Conservation (phyloP, 1,140 invertebrate species). For the Zaprionus inermis region DNA sequence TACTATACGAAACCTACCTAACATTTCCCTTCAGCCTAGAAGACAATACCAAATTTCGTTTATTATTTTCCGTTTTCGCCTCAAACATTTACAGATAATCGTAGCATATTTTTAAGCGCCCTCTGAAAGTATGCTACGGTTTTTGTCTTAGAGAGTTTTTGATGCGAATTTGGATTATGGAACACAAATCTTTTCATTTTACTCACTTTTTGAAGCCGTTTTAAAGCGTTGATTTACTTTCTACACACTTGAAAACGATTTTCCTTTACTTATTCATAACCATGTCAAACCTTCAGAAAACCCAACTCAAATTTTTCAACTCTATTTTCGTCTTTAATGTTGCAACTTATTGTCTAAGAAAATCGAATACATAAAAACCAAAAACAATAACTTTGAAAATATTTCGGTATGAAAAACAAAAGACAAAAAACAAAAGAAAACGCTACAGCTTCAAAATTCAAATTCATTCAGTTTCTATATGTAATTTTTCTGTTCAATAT, state of each 20-base stretch:
- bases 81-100: not conserved
- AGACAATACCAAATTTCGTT: conserved; percentile 4
- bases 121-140: not conserved
- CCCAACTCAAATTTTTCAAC: conserved; percentile 62
- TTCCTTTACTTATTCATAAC: conserved; percentile 38
- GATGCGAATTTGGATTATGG: not conserved
- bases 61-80: conserved; percentile 18
- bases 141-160: not conserved
- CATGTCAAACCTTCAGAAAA: conserved; percentile 48
- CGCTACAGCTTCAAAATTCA: conserved; percentile 58
- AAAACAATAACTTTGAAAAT: conserved; percentile 47
- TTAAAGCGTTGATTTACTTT: conserved; percentile 24
- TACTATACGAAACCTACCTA: not conserved
- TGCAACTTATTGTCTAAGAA: conserved; percentile 84
- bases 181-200: conserved; percentile 3
- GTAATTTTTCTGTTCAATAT: conserved; percentile 60
- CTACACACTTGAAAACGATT: conserved; percentile 12
- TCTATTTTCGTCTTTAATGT: conserved; percentile 84
- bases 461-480: conserved; percentile 56
- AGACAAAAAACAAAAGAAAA: conserved; percentile 44
- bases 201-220: conserved; percentile 20
- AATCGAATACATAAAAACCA: conserved; percentile 54
- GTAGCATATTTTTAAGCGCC: not conserved
- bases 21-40: conserved; percentile 9
- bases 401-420: conserved; percentile 56